These are phyloP conservation scores for Spea hammondii DNA, from an alignment of 2,797 vertebrate species.

Conservation along the genomic window DNA sequence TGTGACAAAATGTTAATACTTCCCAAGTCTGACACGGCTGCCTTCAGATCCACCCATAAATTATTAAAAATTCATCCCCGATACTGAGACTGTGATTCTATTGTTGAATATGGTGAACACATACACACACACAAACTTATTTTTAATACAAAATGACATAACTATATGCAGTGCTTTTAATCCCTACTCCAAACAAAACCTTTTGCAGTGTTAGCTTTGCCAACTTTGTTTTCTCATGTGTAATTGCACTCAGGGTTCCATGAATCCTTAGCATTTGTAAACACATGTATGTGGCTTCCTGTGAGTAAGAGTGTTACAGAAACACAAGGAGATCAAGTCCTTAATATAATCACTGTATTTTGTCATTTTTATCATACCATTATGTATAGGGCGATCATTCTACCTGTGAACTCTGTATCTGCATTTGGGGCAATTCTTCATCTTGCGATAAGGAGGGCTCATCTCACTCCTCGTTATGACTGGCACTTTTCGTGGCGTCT, in stretches of 20 bases:
- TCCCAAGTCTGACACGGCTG: too few species aligned
- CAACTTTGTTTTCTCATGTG: neutral
- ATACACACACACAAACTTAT: neutral
- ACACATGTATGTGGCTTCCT: neutral
- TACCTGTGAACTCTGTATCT: too few species aligned
- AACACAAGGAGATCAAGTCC: neutral
- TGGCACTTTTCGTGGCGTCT: too few species aligned
- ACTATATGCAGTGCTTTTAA: neutral
- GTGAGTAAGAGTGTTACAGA: neutral
- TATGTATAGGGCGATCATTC: neutral
- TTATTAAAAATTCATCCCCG: too few species aligned
- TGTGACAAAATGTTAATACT: too few species aligned
- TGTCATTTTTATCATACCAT: neutral
- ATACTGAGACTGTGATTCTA: too few species aligned
- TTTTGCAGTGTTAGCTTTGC: neutral
- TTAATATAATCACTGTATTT: too few species aligned
- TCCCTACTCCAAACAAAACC: neutral
- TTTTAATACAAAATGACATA: conserved; percentile 1
- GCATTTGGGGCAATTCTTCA: too few species aligned
- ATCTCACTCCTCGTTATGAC: too few species aligned
- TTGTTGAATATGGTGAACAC: too few species aligned
- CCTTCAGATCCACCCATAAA: too few species aligned
- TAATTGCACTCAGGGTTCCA: neutral
- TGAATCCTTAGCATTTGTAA: neutral
- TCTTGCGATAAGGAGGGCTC: too few species aligned